Conservation (phyloP, 2,888 invertebrate species). For the Laspeyria flexula region DNA sequence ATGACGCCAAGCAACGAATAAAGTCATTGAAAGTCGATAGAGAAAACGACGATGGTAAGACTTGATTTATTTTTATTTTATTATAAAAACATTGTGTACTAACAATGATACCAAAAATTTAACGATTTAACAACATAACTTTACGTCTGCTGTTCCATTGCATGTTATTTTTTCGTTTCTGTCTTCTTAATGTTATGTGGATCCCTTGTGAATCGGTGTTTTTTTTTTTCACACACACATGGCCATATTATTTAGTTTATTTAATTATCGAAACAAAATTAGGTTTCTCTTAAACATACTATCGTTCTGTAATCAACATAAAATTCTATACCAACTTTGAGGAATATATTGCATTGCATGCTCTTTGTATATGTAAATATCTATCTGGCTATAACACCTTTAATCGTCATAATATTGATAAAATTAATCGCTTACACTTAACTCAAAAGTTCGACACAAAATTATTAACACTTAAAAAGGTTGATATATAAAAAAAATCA, state of each 20-base stretch:
- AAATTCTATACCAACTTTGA: constrained; percentile 71
- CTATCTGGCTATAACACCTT: constrained; percentile 18
- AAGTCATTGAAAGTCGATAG: constrained; percentile 80
- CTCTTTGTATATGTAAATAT: constrained; percentile 42
- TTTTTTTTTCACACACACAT: constrained; percentile 40
- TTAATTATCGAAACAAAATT: constrained; percentile 12
- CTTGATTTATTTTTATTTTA: constrained; percentile 30
- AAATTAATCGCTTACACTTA: background rate
- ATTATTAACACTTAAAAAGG: background rate
- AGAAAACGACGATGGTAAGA: constrained; percentile 82
- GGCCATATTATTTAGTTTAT: constrained; percentile 53
- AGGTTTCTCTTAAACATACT: background rate
- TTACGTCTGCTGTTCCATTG: background rate
- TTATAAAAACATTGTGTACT: constrained; percentile 15
- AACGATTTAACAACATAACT: background rate
- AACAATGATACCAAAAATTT: background rate
- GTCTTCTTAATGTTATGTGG: background rate
- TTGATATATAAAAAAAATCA: background rate
- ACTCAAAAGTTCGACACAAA: too few relatives aligned
- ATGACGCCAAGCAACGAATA: constrained; percentile 78
- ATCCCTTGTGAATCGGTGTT: too few relatives aligned
- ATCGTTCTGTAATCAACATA: background rate
- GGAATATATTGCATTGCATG: constrained; percentile 67
- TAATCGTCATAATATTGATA: background rate
- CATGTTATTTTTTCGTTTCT: background rate